Conservation (phyloP, 2,888 invertebrate species). For the Ormyrus pomaceus region DNA sequence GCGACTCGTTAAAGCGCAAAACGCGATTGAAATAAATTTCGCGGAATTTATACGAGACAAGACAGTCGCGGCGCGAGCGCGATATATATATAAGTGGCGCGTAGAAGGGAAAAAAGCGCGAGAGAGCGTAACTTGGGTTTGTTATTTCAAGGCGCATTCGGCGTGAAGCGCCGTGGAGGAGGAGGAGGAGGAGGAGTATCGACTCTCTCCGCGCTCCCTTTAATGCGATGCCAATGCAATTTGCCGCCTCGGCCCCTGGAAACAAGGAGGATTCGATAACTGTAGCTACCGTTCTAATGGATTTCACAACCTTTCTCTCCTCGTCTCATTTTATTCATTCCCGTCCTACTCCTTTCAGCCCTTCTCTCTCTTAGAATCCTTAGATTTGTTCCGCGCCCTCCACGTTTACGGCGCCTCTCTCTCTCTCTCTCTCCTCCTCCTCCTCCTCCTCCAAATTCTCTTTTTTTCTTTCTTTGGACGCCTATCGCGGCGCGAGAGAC, state of each 20-base stretch:
- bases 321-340: slow-evolving; percentile 3
- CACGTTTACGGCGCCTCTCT: neutral
- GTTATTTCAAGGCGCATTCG: slow-evolving; percentile 39
- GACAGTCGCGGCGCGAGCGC: neutral
- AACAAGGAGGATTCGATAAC: slow-evolving; percentile 53
- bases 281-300: slow-evolving; percentile 50
- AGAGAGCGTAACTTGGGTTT: slow-evolving; percentile 26
- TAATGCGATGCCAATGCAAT: slow-evolving; percentile 56
- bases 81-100: neutral
- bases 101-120: neutral
- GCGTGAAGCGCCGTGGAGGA: neutral
- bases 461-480: slow-evolving; percentile 3
- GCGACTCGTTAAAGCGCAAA: slow-evolving; percentile 27
- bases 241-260: slow-evolving; percentile 41
- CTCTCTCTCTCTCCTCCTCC: neutral
- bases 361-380: neutral
- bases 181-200: slow-evolving; percentile 13
- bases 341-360: neutral
- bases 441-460: slow-evolving; percentile 28
- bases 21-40: slow-evolving; percentile 31
- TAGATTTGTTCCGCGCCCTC: slow-evolving; percentile 6
- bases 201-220: slow-evolving; percentile 30
- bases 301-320: slow-evolving; percentile 30
- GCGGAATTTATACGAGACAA: slow-evolving; percentile 7
- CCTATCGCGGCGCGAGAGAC: neutral